Conservation (phyloP, 2,888 invertebrate genomes). For the Lottia gigantea region DNA sequence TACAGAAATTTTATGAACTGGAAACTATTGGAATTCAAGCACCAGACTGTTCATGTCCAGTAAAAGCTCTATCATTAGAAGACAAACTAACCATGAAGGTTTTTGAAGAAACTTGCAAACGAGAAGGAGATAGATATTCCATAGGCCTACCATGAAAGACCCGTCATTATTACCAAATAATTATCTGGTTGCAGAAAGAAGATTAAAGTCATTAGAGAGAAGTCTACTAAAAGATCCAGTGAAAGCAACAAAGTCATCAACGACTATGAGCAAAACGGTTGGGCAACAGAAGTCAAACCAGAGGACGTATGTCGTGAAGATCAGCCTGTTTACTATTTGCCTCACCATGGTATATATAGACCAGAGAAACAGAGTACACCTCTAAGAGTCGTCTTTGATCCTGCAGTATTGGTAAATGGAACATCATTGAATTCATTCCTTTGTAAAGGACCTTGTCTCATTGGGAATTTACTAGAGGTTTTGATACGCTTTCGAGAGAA, state of each 20-base stretch:
- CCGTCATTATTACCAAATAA: constrained; percentile 17
- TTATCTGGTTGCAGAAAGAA: constrained; percentile 14
- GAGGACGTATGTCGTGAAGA: neutral
- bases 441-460: constrained; percentile 9
- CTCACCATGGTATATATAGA: constrained; percentile 23
- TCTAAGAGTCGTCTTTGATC: constrained; percentile 21
- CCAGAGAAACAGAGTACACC: constrained; percentile 20
- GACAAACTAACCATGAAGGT: constrained; percentile 16
- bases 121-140: constrained; percentile 12
- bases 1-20: constrained; percentile 14
- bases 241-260: constrained; percentile 9
- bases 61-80: constrained; percentile 5
- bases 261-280: constrained; percentile 14
- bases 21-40: constrained; percentile 21
- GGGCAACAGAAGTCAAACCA: constrained; percentile 11
- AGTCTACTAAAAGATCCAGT: constrained; percentile 9
- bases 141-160: constrained; percentile 10
- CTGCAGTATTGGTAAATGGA: constrained; percentile 13
- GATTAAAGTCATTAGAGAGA: constrained; percentile 17
- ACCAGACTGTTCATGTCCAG: constrained; percentile 18
- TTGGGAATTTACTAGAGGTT: constrained; percentile 14
- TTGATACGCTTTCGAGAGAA: constrained; percentile 16
- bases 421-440: constrained; percentile 10
- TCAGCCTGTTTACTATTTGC: constrained; percentile 16
- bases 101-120: constrained; percentile 16